A percentile compares a stretch with the other conserved stretches of the same genome.
These are phyloP conservation scores for Andrena minutula DNA, from an alignment of 2,888 invertebrate genomes.

Conservation along the genomic window DNA sequence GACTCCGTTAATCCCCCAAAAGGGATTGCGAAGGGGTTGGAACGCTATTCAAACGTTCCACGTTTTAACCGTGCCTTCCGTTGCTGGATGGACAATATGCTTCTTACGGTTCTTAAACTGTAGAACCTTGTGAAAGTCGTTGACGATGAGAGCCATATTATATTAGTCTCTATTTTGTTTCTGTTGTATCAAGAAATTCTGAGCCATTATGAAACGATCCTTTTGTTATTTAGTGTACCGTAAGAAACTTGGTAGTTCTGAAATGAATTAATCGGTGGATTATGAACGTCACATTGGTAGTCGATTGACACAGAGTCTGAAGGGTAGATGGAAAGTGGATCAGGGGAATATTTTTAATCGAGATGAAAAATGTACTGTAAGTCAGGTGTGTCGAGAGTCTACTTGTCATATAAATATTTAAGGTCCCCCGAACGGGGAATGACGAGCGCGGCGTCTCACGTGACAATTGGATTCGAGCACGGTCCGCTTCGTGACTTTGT, in stretches of 20 bases:
- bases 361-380: not conserved
- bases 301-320: not conserved
- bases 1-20: constrained; percentile 74
- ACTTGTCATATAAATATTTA: constrained; percentile 20
- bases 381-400: constrained; percentile 3
- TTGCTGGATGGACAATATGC: constrained; percentile 49
- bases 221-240: no score
- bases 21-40: constrained; percentile 60
- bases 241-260: no score
- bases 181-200: no score
- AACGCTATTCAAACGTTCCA: constrained; percentile 61
- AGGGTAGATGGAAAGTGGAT: not conserved
- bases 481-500: constrained; percentile 26
- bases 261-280: no score
- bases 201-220: no score
- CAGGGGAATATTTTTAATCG: constrained; percentile 7
- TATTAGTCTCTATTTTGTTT: not conserved
- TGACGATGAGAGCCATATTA: not conserved
- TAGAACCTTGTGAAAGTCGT: not conserved
- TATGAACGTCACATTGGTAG: no score
- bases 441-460: constrained; percentile 4
- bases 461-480: constrained; percentile 26
- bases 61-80: constrained; percentile 67
- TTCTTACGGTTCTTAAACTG: constrained; percentile 18
- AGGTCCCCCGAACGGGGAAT: constrained; percentile 3